phyloP scores from a whole-genome alignment of 1,140 invertebrate genomes.

The Pogonus chalceus region DNA sequence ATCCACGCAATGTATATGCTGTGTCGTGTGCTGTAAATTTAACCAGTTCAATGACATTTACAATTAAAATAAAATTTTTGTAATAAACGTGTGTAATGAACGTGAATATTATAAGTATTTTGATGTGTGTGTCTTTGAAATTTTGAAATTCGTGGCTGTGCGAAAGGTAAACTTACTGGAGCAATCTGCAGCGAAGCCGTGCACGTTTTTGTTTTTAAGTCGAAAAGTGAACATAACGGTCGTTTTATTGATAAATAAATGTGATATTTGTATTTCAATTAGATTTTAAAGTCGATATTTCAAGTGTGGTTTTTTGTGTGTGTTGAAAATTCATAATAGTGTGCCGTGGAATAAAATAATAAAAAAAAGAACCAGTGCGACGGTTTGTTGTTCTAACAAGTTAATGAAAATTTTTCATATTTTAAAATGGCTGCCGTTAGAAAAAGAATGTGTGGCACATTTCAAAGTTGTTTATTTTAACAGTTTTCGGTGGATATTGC shows the following conservation, averaged over 20 bases:
- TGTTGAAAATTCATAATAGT: neutral
- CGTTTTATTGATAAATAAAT: neutral
- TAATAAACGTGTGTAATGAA: neutral
- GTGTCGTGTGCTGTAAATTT: neutral
- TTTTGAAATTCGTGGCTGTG: neutral
- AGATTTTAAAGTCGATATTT: neutral
- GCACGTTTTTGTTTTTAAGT: neutral
- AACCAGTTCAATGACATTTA: slow-evolving; percentile 3
- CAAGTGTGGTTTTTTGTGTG: neutral
- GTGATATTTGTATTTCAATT: neutral
- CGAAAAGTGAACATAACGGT: neutral
- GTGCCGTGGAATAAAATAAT: neutral
- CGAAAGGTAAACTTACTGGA: neutral
- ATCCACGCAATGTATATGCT: slow-evolving; percentile 6
- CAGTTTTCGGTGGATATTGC: too few species aligned
- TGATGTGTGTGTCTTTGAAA: neutral
- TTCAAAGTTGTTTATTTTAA: too few species aligned
- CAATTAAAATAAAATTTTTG: neutral
- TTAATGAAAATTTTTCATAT: too few species aligned
- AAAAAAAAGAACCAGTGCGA: neutral
- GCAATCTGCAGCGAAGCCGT: neutral
- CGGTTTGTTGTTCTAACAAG: too few species aligned
- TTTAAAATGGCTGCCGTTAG: neutral
- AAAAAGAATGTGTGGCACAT: too few species aligned
- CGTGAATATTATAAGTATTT: neutral